A percentile compares a stretch with the other conserved stretches of the same genome.
Conservation (phyloP, 1,140 invertebrate species). For the Ctenoplectra terminalis region DNA sequence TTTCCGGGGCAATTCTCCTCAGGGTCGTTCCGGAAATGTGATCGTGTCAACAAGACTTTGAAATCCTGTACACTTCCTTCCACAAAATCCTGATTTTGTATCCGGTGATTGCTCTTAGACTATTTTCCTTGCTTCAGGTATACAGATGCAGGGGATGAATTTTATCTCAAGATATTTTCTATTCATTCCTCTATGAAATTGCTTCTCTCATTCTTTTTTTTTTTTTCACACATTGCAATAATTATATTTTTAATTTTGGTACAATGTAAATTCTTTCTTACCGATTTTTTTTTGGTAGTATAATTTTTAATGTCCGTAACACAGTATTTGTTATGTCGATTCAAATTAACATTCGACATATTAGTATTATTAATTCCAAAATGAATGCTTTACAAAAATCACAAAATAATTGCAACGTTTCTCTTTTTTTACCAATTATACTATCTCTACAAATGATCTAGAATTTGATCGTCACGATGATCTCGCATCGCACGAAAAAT, state of each 20-base stretch:
- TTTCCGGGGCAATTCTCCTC: conserved; percentile 51
- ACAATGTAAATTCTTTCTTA: too few species aligned
- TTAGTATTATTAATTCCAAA: too few species aligned
- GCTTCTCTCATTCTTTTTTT: neutral
- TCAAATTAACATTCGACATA: too few species aligned
- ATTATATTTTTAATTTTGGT: too few species aligned
- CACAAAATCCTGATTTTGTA: neutral
- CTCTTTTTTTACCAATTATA: neutral
- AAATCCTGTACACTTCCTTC: too few species aligned
- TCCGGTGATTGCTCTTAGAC: neutral
- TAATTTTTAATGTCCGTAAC: too few species aligned
- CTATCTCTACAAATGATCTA: neutral
- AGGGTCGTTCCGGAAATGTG: conserved; percentile 28
- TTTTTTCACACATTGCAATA: too few species aligned
- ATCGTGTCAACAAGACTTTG: neutral
- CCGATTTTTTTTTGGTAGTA: too few species aligned
- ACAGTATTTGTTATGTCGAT: too few species aligned
- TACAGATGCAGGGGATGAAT: neutral
- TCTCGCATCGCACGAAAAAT: neutral
- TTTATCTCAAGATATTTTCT: neutral
- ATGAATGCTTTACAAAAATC: too few species aligned
- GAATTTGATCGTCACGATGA: neutral
- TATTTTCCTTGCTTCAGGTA: neutral
- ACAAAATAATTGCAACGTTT: too few species aligned
- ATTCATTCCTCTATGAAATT: neutral